Conservation (phyloP, 2,888 invertebrate species). For the Folsomia manolachei region DNA sequence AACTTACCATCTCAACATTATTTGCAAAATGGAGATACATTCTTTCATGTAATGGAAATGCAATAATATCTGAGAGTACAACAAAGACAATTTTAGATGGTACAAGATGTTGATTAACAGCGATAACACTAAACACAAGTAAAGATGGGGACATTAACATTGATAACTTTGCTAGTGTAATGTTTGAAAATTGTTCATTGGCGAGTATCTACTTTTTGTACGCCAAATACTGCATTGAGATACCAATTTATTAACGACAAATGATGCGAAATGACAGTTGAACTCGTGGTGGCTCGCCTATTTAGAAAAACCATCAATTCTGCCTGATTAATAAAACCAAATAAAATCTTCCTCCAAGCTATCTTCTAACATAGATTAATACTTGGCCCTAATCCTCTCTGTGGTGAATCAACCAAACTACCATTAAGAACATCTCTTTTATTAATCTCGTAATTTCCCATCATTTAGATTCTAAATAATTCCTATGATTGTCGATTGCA, state of each 20-base stretch:
- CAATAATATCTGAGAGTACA: neutral
- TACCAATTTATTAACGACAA: slow-evolving; percentile 1
- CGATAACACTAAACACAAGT: neutral
- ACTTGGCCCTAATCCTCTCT: neutral
- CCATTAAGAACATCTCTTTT: neutral
- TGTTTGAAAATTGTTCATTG: neutral
- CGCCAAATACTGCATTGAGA: neutral
- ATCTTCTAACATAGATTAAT: neutral
- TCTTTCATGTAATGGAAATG: neutral
- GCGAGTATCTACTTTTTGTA: neutral
- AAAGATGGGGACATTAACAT: neutral
- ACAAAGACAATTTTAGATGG: neutral
- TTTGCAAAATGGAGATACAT: neutral
- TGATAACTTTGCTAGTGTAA: too few species aligned
- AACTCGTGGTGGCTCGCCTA: neutral
- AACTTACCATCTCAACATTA: neutral
- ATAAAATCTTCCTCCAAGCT: neutral
- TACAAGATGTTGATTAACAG: neutral
- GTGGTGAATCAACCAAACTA: too few species aligned
- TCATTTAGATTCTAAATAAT: neutral
- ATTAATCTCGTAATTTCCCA: neutral
- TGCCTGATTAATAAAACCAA: slow-evolving; percentile 1
- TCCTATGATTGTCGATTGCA: neutral
- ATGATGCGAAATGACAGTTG: slow-evolving; percentile 5
- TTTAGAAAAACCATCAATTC: slow-evolving; percentile 4